Evolutionary conservation across 2,888 invertebrate genomes (phyloP).

Genomic region (Arrhopalites spinosus): DNA sequence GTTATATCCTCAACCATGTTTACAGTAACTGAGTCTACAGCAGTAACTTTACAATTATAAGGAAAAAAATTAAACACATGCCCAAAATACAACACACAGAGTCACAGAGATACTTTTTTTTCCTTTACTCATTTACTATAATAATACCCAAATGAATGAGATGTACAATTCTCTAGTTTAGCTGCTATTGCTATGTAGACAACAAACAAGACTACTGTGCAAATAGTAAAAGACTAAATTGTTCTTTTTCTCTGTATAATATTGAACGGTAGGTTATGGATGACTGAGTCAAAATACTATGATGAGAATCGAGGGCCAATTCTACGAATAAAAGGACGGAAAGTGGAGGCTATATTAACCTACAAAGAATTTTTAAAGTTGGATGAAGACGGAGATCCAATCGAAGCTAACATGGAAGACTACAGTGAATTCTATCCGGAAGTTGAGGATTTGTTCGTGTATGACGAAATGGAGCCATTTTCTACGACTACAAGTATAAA

Average conservation of each 20-base stretch:
- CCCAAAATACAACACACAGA: too few relatives aligned
- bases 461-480: slow-evolving; percentile 40
- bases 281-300: slow-evolving; percentile 30
- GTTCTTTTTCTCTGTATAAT: too few relatives aligned
- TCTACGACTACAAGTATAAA: slow-evolving; percentile 33
- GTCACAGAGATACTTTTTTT: too few relatives aligned
- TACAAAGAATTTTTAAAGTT: slow-evolving; percentile 24
- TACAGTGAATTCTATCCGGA: slow-evolving; percentile 10
- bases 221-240: too few relatives aligned
- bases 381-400: slow-evolving; percentile 6
- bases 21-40: too few relatives aligned
- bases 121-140: too few relatives aligned
- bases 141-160: too few relatives aligned
- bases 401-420: slow-evolving; percentile 10
- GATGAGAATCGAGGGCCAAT: slow-evolving; percentile 42
- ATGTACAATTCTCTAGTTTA: too few relatives aligned
- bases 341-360: slow-evolving; percentile 20
- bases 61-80: not conserved
- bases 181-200: not conserved
- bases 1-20: too few relatives aligned
- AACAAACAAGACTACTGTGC: too few relatives aligned
- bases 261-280: slow-evolving; percentile 27
- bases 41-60: not conserved
- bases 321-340: slow-evolving; percentile 36
- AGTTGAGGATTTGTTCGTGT: slow-evolving; percentile 25